A percentile compares a stretch with the other conserved stretches of the same genome.
phyloP scores from a whole-genome alignment of 2,888 invertebrate species.

The Noctuana brunneofusca region DNA sequence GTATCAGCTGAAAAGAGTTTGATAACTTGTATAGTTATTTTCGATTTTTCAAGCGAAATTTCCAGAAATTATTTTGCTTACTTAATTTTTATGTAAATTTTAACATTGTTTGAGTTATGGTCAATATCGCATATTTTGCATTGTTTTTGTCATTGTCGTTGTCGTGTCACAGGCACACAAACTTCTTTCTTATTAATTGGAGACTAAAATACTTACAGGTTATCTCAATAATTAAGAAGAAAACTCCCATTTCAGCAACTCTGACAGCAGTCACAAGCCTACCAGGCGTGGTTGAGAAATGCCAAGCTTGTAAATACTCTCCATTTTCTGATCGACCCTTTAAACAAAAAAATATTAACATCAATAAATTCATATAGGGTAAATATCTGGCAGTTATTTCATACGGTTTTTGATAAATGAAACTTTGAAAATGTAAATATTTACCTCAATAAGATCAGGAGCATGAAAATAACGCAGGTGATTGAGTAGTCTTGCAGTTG shows the following conservation, averaged over 20 bases:
- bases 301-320: constrained; percentile 76
- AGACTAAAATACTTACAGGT: constrained; percentile 54
- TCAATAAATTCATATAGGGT: too few relatives aligned
- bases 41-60: too few relatives aligned
- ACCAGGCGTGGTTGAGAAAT: constrained; percentile 68
- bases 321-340: constrained; percentile 73
- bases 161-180: too few relatives aligned
- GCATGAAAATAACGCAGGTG: constrained; percentile 78
- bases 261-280: constrained; percentile 72
- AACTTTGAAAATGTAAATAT: too few relatives aligned
- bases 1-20: constrained; percentile 50
- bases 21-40: background rate
- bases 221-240: constrained; percentile 74
- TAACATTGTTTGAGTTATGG: too few relatives aligned
- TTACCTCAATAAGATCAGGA: constrained; percentile 76
- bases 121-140: too few relatives aligned
- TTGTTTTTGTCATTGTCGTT: too few relatives aligned
- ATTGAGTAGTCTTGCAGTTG: constrained; percentile 73
- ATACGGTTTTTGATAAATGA: too few relatives aligned
- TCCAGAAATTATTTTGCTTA: too few relatives aligned
- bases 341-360: background rate
- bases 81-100: too few relatives aligned
- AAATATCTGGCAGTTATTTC: too few relatives aligned
- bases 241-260: constrained; percentile 74
- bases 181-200: background rate